Conservation (phyloP, 2,888 invertebrate species). For the Drosophila meridionalis region DNA sequence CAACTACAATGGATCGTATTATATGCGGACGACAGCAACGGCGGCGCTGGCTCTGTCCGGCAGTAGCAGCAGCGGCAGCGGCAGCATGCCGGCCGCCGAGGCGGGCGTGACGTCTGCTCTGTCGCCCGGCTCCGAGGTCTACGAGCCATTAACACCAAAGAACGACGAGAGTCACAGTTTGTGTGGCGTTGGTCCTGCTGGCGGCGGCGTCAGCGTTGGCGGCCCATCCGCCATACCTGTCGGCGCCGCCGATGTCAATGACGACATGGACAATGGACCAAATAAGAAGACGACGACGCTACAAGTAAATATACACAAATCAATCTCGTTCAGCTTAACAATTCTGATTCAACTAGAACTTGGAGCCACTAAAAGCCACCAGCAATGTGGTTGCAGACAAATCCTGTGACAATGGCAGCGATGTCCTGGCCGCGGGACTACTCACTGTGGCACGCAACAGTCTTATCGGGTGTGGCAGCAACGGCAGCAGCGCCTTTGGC, state of each 20-base stretch:
- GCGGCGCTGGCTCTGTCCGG: conserved; percentile 46
- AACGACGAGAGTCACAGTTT: conserved; percentile 75
- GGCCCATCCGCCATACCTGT: conserved; percentile 41
- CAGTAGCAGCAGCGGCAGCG: conserved; percentile 39
- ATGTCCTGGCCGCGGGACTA: conserved; percentile 49
- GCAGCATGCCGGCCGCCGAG: conserved; percentile 42
- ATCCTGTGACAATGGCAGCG: conserved; percentile 61
- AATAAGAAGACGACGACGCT: conserved; percentile 68
- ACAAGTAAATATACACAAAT: conserved; percentile 58
- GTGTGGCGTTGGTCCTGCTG: conserved; percentile 54
- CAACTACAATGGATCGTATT: conserved; percentile 70
- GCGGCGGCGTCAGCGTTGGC: conserved; percentile 46
- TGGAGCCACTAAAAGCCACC: conserved; percentile 60
- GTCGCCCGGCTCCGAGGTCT: conserved; percentile 73
- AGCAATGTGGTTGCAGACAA: conserved; percentile 50
- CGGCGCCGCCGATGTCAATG: conserved; percentile 61
- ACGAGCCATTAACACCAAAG: conserved; percentile 78
- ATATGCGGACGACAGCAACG: conserved; percentile 54
- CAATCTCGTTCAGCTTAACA: background rate
- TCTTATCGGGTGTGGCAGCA: conserved; percentile 34
- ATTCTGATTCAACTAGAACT: conserved; percentile 44
- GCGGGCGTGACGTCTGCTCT: conserved; percentile 58
- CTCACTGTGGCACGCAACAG: conserved; percentile 53
- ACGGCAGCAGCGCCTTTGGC: conserved; percentile 51
- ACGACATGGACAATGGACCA: conserved; percentile 74